Conservation (phyloP, 1,140 invertebrate species). For the Drosophila tani region DNA sequence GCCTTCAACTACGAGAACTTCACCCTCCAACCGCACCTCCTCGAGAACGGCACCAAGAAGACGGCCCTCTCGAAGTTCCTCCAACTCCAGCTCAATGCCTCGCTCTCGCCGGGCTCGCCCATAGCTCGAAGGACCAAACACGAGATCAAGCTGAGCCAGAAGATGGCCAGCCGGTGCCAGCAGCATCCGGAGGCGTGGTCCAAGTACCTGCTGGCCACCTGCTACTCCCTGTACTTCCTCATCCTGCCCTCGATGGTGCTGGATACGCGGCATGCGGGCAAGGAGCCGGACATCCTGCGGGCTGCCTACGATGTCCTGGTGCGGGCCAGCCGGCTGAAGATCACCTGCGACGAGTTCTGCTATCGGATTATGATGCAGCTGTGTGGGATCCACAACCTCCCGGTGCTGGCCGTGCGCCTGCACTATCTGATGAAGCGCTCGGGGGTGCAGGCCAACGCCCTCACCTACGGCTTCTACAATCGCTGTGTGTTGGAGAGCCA, state of each 20-base stretch:
- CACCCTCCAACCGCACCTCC: slow-evolving; percentile 85
- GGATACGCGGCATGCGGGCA: slow-evolving; percentile 86
- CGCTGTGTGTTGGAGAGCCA: slow-evolving; percentile 95
- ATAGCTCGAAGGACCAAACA: slow-evolving; percentile 97
- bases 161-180: slow-evolving; percentile 92
- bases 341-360: slow-evolving; percentile 98
- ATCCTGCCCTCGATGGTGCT: slow-evolving; percentile 93
- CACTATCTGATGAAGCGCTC: slow-evolving; percentile 98
- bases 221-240: slow-evolving; percentile 99
- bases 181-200: slow-evolving; percentile 94
- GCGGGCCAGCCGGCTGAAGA: slow-evolving; percentile 91
- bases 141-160: slow-evolving; percentile 96
- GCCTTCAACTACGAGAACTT: slow-evolving; percentile 86
- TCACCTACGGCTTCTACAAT: slow-evolving; percentile 96
- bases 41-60: slow-evolving; percentile 81
- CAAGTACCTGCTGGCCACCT: slow-evolving; percentile 94
- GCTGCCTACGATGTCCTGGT: slow-evolving; percentile 95
- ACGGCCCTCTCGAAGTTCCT: slow-evolving; percentile 82
- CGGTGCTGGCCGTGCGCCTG: slow-evolving; percentile 97
- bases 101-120: slow-evolving; percentile 91
- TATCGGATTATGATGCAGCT: slow-evolving; percentile 99
- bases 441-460: slow-evolving; percentile 97
- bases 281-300: slow-evolving; percentile 91
- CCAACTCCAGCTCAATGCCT: slow-evolving; percentile 85
- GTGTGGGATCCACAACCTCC: slow-evolving; percentile 97